phyloP scores from a whole-genome alignment of 1,140 invertebrate species.

The Drosophila pachea region DNA sequence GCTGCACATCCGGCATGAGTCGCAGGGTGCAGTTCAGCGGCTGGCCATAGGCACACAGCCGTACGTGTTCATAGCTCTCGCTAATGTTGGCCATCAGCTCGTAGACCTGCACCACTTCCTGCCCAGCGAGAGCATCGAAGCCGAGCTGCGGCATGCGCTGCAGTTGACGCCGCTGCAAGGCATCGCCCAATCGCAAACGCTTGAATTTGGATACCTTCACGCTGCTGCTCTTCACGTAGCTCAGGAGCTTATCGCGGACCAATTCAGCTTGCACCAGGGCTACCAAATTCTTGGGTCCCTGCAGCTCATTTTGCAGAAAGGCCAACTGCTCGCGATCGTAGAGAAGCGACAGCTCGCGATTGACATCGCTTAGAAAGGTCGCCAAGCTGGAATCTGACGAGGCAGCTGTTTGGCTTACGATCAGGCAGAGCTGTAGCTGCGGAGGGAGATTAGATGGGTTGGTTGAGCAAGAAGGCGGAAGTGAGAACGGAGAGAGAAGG shows the following conservation, averaged over 20 bases:
- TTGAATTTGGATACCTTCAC: conserved; percentile 49
- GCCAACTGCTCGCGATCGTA: conserved; percentile 63
- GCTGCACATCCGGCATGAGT: conserved; percentile 66
- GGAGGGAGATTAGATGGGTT: background rate
- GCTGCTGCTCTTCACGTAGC: conserved; percentile 39
- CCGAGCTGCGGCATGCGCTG: conserved; percentile 45
- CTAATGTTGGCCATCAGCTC: conserved; percentile 59
- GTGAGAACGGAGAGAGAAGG: too few relatives aligned
- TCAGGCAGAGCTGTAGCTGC: background rate
- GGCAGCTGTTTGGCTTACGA: background rate
- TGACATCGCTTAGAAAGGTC: conserved; percentile 52
- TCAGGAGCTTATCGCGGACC: conserved; percentile 50
- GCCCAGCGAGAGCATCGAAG: conserved; percentile 42
- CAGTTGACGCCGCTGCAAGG: conserved; percentile 44
- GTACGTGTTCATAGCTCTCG: conserved; percentile 54
- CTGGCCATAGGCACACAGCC: conserved; percentile 60
- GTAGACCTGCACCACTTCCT: conserved; percentile 46
- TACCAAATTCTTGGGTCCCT: conserved; percentile 50
- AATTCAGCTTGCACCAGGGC: conserved; percentile 54
- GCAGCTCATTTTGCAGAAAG: conserved; percentile 55
- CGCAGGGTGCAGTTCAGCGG: conserved; percentile 53
- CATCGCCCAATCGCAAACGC: conserved; percentile 37
- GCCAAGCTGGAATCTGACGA: conserved; percentile 22
- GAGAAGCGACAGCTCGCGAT: conserved; percentile 47
- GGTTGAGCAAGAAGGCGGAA: too few relatives aligned